Percentiles rank a stretch among this genome's conserved stretches.
These are phyloP conservation scores for Sebastes ruberrimus DNA, from an alignment of 2,797 vertebrate genomes.

Conservation along the genomic window DNA sequence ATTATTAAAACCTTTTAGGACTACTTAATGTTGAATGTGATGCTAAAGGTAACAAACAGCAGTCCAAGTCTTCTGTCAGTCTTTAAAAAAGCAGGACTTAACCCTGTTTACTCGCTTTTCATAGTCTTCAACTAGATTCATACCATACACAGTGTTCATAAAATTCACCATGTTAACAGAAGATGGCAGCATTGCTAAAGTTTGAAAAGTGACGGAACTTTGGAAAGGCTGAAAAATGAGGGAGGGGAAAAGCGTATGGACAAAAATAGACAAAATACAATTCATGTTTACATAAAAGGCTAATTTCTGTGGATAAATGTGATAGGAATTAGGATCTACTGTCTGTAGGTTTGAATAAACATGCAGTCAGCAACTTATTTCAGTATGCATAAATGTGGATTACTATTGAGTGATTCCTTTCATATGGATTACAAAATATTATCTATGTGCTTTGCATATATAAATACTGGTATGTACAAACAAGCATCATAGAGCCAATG, in stretches of 20 bases:
- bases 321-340: not conserved
- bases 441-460: not conserved
- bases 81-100: too few species aligned
- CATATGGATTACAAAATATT: not conserved
- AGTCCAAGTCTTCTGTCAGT: too few species aligned
- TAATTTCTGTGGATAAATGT: not conserved
- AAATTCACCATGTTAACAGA: slow-evolving; percentile 13
- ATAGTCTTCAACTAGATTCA: not conserved
- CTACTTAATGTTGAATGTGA: too few species aligned
- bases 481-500: not conserved
- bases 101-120: too few species aligned
- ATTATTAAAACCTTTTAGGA: too few species aligned
- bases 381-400: not conserved
- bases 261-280: not conserved
- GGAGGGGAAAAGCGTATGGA: not conserved
- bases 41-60: too few species aligned
- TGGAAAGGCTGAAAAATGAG: not conserved
- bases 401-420: not conserved
- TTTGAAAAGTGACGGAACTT: not conserved
- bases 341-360: not conserved
- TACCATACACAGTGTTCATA: not conserved
- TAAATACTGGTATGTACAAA: not conserved
- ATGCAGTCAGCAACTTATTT: not conserved
- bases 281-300: not conserved
- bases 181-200: slow-evolving; percentile 47